These are phyloP conservation scores for Neosalanx taihuensis DNA, from an alignment of 2,797 vertebrate genomes.

Conservation along the genomic window DNA sequence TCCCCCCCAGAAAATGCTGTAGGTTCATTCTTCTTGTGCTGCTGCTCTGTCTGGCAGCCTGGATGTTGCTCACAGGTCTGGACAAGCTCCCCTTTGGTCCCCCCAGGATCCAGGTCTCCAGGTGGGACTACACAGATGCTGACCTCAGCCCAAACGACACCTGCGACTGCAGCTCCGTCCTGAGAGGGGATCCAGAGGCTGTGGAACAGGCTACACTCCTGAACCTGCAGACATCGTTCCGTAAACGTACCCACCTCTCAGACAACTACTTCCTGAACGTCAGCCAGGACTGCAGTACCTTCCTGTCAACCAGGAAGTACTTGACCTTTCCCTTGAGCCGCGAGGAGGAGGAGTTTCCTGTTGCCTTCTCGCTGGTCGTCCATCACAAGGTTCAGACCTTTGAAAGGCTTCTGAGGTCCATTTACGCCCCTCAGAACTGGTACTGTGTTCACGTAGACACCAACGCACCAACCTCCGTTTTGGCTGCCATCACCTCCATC, in stretches of 20 bases:
- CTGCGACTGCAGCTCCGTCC: constrained; percentile 78
- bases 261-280: constrained; percentile 75
- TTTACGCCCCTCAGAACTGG: constrained; percentile 87
- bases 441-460: constrained; percentile 89
- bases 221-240: constrained; percentile 65
- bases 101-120: constrained; percentile 12
- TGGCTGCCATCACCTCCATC: constrained; percentile 72
- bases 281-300: constrained; percentile 76
- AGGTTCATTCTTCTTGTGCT: too few species aligned
- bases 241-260: constrained; percentile 57
- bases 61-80: too few species aligned
- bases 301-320: constrained; percentile 77
- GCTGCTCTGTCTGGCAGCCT: too few species aligned
- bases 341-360: constrained; percentile 83
- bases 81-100: too few species aligned
- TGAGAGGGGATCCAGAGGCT: constrained; percentile 72
- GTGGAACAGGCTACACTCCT: constrained; percentile 75
- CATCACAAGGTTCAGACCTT: constrained; percentile 90
- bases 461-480: constrained; percentile 73
- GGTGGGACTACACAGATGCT: constrained; percentile 64
- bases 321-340: constrained; percentile 76
- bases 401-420: constrained; percentile 83
- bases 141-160: constrained; percentile 52
- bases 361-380: constrained; percentile 87
- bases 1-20: too few species aligned